Evolutionary conservation across 2,797 vertebrate genomes (phyloP), one percentile per base, ranked within the genome.

Genomic region (Sebastiscus tertius): DNA sequence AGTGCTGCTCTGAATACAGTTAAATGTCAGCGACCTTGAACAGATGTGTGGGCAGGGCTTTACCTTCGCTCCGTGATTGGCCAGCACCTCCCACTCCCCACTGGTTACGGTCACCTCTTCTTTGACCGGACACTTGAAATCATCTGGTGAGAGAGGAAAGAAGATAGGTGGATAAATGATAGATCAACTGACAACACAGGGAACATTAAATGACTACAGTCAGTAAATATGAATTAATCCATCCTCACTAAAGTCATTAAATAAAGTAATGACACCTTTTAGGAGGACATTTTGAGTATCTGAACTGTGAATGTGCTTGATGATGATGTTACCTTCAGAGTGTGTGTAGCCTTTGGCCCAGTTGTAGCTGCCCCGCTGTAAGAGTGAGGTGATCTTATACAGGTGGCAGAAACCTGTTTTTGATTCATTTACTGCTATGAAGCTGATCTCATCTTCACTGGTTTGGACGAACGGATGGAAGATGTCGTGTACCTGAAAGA

Each of bases 31-130:
- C 6, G 3, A 59, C 20, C 60, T 59, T 39, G 2, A 18, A 14
- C 4, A 72, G 31, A 33, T 9, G 16, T 26, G 29, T 20, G 6
- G 13, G 33, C 9, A 11, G 16, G 13, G 24, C 4, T 77, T 84
- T 94, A 98, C 97, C 96, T 97, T 98, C 22, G 97, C 97, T 75
- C 97, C 97, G 0, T 98, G 97, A 88, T 97, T 96, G 0, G 96
- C 97, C 92, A 98, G 84, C 73, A 98, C 97, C 88, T 98, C 97
- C 97, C 97, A 98, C 16, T 98, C 97, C n/a, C 97, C 97, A 34
- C 94, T 95, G 64, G 97, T 98, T 85, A 98, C 82, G 0, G 96
- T 95, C 7, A 97, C 49, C 85, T 98, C 97, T 88, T 98, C 97
- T 87, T 96, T 96, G 77, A 98, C 89, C 7, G 96, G 94, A 88